Base-by-base conservation (phyloP, 1,140 invertebrate species). In the Micrasema minimum region DNA sequence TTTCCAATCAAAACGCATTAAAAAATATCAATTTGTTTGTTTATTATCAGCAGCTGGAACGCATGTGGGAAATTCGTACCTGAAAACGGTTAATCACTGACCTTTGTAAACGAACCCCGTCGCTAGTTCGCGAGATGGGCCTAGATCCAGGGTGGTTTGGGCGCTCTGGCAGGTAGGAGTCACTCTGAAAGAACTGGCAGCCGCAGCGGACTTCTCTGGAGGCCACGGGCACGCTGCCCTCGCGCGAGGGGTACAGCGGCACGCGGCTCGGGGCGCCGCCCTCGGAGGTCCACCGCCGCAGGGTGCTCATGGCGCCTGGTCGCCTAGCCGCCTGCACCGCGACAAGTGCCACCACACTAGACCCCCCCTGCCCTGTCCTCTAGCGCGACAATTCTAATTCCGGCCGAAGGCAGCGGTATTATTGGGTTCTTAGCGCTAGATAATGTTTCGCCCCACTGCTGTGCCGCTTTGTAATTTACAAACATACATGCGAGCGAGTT, bases 121-220 rank as follows among this genome's bases (percentile, higher is more conserved):
- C 84, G 69, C 81, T 85, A 77, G 82, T 78, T 41, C 85, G 81
- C 35, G 86, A 86, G 9, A 81, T 80, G 37, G 85, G 85, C 66
- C 86, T 81, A 71, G 87, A 62, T 10, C 43, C 43, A 26, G 87
- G 51, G n/a, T n/a, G n/a, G 88, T 81, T 69, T 88, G 87, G 79
- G 89, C 90, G 85, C 81, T 92, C 91, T 2, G 66, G 66, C 72
- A 93, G 82, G 76, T 92, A 80, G 66, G 90, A 91, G 79, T 93
- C 90, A 77, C 89, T 89, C 84, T 91, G 88, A 82, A 89, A 94
- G 85, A 90, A 93, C 85, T 94, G 92, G 85, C 92, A 93, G 69
- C 87, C 92, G 81, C 92, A 94, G 67, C 92, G 89, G 46, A 94
- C 92, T 79, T 93, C 92, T 77, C 89, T 85, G 43, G 90, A 89